These are phyloP conservation scores for Dendropsophus ebraccatus DNA, from an alignment of 2,113 vertebrate species.

Conservation along the genomic window DNA sequence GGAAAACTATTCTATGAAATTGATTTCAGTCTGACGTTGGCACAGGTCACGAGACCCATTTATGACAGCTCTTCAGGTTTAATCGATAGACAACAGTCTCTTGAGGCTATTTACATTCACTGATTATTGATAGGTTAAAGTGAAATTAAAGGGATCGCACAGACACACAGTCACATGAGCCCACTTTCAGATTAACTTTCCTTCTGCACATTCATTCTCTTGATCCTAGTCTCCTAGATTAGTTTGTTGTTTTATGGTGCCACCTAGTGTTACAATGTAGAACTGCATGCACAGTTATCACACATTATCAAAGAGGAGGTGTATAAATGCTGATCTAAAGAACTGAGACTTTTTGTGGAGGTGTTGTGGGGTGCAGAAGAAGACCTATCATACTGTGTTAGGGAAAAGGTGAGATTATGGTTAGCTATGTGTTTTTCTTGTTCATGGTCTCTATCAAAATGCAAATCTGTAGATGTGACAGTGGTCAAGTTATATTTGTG, in stretches of 20 bases:
- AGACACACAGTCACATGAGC: not conserved
- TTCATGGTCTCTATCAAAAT: too few relatives aligned
- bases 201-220: not conserved
- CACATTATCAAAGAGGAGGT: too few relatives aligned
- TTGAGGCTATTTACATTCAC: not conserved
- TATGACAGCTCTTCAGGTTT: not conserved
- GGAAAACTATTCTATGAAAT: not conserved
- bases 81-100: not conserved
- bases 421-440: too few relatives aligned
- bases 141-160: not conserved
- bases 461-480: too few relatives aligned
- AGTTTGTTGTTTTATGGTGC: constrained; percentile 33
- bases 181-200: not conserved
- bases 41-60: not conserved
- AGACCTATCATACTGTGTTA: too few relatives aligned
- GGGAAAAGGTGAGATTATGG: too few relatives aligned
- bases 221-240: not conserved
- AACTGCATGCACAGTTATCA: not conserved
- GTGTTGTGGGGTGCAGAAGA: too few relatives aligned
- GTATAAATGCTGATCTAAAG: too few relatives aligned
- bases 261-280: constrained; percentile 9
- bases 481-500: too few relatives aligned
- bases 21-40: not conserved
- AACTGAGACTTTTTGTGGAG: not conserved
- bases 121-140: not conserved